These are phyloP conservation scores for Acropora yongei DNA, from an alignment of 64 coral and sea anemone genomes.

Conservation along the genomic window DNA sequence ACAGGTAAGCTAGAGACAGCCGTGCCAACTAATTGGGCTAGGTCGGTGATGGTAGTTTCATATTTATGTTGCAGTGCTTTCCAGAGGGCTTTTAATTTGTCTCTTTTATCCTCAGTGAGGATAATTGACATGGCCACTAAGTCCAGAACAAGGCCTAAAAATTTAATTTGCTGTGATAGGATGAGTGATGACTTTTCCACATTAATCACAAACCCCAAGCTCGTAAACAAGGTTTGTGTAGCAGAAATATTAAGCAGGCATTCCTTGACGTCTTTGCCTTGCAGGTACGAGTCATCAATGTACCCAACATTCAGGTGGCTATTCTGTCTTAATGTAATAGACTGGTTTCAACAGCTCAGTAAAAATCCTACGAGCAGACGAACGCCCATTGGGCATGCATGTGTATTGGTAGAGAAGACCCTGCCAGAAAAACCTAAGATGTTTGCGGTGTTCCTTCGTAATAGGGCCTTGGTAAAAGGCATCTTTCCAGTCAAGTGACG, in stretches of 20 bases:
- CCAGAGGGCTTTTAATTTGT: slow-evolving; percentile 31
- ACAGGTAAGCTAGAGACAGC: too few relatives aligned
- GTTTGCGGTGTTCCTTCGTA: slow-evolving; percentile 3
- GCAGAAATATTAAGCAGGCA: neutral
- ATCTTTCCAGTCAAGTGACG: slow-evolving; percentile 5
- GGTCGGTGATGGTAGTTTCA: neutral
- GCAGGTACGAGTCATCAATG: slow-evolving; percentile 37
- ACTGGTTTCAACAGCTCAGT: slow-evolving; percentile 7
- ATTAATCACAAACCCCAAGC: slow-evolving; percentile 5
- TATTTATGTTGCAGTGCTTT: neutral
- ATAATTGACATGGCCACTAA: neutral
- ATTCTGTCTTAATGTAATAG: neutral
- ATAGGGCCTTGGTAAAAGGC: neutral
- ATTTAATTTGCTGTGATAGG: slow-evolving; percentile 9
- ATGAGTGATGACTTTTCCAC: neutral
- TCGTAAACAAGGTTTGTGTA: neutral
- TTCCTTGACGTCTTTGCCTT: neutral
- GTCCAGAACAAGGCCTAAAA: slow-evolving; percentile 27
- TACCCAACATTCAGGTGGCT: slow-evolving; percentile 23
- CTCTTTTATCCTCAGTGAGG: slow-evolving; percentile 27
- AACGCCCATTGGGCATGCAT: slow-evolving; percentile 21
- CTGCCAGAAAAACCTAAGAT: neutral
- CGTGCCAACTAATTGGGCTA: neutral
- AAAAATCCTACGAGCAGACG: neutral
- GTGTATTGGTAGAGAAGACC: slow-evolving; percentile 6